Percentiles rank a stretch among this genome's conserved stretches.
phyloP scores from a whole-genome alignment of 2,888 invertebrate species.

The Biston stratarius region DNA sequence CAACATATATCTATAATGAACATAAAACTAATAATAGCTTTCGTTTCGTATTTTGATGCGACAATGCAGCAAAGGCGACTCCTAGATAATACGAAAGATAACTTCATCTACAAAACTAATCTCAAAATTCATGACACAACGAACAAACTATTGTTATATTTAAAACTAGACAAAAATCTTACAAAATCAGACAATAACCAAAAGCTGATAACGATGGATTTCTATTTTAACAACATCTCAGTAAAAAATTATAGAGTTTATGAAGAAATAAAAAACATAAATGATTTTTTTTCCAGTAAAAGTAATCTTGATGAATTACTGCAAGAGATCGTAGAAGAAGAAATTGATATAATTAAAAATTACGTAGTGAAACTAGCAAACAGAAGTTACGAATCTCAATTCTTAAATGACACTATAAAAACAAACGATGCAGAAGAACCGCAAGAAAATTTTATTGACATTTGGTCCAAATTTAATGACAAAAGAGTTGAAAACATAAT shows the following conservation, averaged over 20 bases:
- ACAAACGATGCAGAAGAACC: slow-evolving; percentile 6
- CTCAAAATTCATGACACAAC: slow-evolving; percentile 47
- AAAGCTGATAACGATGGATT: slow-evolving; percentile 52
- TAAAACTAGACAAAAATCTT: slow-evolving; percentile 50
- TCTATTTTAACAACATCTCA: slow-evolving; percentile 50
- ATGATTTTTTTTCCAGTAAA: slow-evolving; percentile 23
- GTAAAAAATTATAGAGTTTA: slow-evolving; percentile 49
- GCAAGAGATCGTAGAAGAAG: slow-evolving; percentile 42
- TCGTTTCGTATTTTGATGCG: slow-evolving; percentile 28
- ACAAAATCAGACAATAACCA: slow-evolving; percentile 41
- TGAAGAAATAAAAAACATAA: slow-evolving; percentile 43
- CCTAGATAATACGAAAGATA: slow-evolving; percentile 37
- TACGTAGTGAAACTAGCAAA: slow-evolving; percentile 14
- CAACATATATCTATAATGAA: slow-evolving; percentile 20
- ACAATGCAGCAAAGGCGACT: slow-evolving; percentile 37
- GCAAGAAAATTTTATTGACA: slow-evolving; percentile 26
- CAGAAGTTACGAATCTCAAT: slow-evolving; percentile 14
- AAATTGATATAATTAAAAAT: slow-evolving; percentile 20
- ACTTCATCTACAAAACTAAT: slow-evolving; percentile 48
- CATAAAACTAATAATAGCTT: slow-evolving; percentile 22
- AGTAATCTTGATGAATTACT: slow-evolving; percentile 42
- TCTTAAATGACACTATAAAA: neutral
- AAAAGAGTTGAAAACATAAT: slow-evolving; percentile 28
- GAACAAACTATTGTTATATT: slow-evolving; percentile 53
- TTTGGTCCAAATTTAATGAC: slow-evolving; percentile 22